Evolutionary conservation across 1,140 invertebrate species (phyloP), one percentile per base, ranked within the genome.

Genomic region (Bombus polaris): DNA sequence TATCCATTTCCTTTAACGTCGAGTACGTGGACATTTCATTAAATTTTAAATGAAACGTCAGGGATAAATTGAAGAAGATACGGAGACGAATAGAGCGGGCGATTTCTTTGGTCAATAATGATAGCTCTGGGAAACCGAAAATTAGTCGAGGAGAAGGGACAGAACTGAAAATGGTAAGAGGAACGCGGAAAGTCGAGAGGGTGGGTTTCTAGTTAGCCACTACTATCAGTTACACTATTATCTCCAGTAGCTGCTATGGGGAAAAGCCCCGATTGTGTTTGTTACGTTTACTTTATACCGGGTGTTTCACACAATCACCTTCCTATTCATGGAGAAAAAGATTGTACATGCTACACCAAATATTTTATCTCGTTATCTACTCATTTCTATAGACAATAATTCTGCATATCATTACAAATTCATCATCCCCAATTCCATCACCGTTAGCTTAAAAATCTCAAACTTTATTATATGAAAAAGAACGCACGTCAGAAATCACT

Each of bases 201-300:
- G 88, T 89, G 86, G 89, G 87, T 87, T 62, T 91, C 91, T 84
- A 92, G 92, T 93, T 94, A 93, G 93, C 94, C 92, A 88, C 92
- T 91, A 92, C 94, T 94, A 95, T 95, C 94, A 94, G 94, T 95
- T 94, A 94, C 93, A 92, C 94, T 93, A 95, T 95, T 95, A 95
- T 94, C 93, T 92, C 86, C 79, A 89, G 86, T 92, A 91, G 91
- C 91, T 91, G 88, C 89, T 91, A 66, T 77, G 87, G 92, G 83
- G 90, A 91, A 94, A 93, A 89, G 86, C 87, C 81, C 84, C 81
- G 88, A 91, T 90, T 92, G 83, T 87, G 85, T 91, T 70, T 66
- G 42, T 28, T 77, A 9, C 39, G 81, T 84, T 75, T 44, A 44
- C 53, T 8, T 53, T 42, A 4, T 79, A 84, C 76, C 57, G 70